These are phyloP conservation scores for Pseudomyrmex dendroicus DNA, from an alignment of 1,140 invertebrate genomes.

Conservation along the genomic window DNA sequence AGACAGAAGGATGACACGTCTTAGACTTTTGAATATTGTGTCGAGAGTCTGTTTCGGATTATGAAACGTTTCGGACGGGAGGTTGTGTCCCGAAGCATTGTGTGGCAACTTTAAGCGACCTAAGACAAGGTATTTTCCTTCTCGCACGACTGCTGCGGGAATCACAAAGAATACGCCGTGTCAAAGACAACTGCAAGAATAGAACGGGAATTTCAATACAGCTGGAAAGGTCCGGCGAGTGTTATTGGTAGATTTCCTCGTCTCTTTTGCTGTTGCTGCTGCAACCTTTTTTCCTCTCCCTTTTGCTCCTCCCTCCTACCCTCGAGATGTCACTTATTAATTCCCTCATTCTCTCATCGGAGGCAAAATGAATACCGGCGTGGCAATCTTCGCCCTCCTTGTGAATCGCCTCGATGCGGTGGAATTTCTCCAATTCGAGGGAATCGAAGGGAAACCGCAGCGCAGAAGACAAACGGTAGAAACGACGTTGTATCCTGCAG, in stretches of 20 bases:
- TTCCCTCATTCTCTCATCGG: constrained; percentile 79
- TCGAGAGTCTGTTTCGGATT: constrained; percentile 15
- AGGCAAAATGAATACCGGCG: constrained; percentile 76
- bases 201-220: constrained; percentile 11
- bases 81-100: constrained; percentile 52
- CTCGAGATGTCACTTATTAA: constrained; percentile 85
- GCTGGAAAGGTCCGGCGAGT: too few relatives aligned
- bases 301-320: constrained; percentile 34
- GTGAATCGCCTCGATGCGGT: constrained; percentile 59
- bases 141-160: constrained; percentile 45
- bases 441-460: constrained; percentile 71
- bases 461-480: not conserved
- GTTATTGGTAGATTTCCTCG: not conserved
- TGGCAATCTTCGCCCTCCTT: constrained; percentile 63
- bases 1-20: too few relatives aligned
- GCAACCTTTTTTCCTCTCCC: constrained; percentile 27
- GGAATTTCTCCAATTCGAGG: constrained; percentile 76
- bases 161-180: constrained; percentile 63
- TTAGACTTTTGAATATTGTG: too few relatives aligned
- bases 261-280: constrained; percentile 6
- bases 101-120: constrained; percentile 51
- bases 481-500: constrained; percentile 53
- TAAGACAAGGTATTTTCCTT: constrained; percentile 71
- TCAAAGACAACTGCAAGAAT: constrained; percentile 43
- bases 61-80: constrained; percentile 2